Evolutionary conservation across 2,888 invertebrate genomes (phyloP), one percentile per base, ranked within the genome.

Genomic region (Drosophila maculinotata): DNA sequence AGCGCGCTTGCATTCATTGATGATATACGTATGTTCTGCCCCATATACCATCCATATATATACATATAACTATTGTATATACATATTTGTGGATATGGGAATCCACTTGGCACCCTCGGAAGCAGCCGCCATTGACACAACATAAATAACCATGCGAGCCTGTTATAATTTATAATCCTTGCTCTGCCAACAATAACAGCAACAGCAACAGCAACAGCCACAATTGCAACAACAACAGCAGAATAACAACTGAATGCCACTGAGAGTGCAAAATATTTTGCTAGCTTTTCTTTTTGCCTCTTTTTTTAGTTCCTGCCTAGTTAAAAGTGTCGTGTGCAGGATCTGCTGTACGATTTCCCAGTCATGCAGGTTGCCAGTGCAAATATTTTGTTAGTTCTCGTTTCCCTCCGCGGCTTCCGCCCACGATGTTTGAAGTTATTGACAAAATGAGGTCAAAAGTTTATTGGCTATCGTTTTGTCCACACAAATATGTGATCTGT

Each of bases 371-470:
- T 54, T 59, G 45, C 39, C 53, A 35, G 73, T 62, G 60, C 69
- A 81, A 80, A 81, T 79, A 79, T 78, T 77, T 74, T 71, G 68
- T 64, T 70, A 57, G 73, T 44, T 63, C 35, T 38, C 39, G 35
- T 26, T 30, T 14, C 30, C 45, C 8, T 9, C 6, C n/a, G 17
- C 48, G 4, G 1, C 23, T 4, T 6, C 12, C 14, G 48, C 15
- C 31, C 12, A n/a, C n/a, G n/a, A n/a, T 77, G 63, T 65, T 67
- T 53, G 56, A 69, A 41, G 47, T 49, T 65, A 59, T 67, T 66
- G 71, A 71, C 64, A 76, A 86, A 88, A 79, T 82, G 81, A 86
- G 89, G 89, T 89, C 85, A 89, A 87, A 79, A 85, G 89, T 87
- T 87, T 88, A 87, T 89, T 85, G 76, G 69, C 76, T 79, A 71